phyloP scores from a whole-genome alignment of 2,797 vertebrate species.

The Pampus argenteus region DNA sequence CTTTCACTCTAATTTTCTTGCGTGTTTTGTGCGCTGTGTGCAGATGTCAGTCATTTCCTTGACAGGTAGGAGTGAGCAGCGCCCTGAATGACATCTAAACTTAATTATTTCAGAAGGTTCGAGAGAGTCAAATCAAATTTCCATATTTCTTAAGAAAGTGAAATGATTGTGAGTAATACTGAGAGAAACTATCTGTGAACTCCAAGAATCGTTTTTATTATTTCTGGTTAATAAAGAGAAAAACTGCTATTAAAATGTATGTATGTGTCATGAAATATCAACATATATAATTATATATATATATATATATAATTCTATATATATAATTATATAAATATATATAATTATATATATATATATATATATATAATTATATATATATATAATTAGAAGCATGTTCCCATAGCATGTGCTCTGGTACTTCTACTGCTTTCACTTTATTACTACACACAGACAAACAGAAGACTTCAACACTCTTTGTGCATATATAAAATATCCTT shows the following conservation, averaged over 20 bases:
- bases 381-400: background rate
- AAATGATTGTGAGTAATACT: constrained; percentile 5
- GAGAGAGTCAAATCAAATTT: constrained; percentile 40
- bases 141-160: constrained; percentile 19
- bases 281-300: too few species aligned
- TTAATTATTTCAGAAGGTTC: constrained; percentile 63
- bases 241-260: background rate
- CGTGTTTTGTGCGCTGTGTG: constrained; percentile 9
- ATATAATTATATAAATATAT: background rate
- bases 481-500: constrained; percentile 84
- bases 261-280: background rate
- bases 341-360: background rate
- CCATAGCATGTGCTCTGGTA: background rate
- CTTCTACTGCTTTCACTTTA: background rate
- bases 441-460: constrained; percentile 2
- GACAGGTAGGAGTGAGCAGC: constrained; percentile 58
- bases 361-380: background rate
- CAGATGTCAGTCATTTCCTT: constrained; percentile 71
- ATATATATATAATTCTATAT: too few species aligned
- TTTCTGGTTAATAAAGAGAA: background rate
- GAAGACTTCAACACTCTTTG: constrained; percentile 39
- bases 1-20: constrained; percentile 5
- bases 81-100: constrained; percentile 61
- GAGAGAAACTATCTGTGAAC: constrained; percentile 28
- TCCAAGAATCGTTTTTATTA: constrained; percentile 34